These are phyloP conservation scores for Tetrax tetrax DNA, from an alignment of 2,113 vertebrate genomes.

Conservation along the genomic window DNA sequence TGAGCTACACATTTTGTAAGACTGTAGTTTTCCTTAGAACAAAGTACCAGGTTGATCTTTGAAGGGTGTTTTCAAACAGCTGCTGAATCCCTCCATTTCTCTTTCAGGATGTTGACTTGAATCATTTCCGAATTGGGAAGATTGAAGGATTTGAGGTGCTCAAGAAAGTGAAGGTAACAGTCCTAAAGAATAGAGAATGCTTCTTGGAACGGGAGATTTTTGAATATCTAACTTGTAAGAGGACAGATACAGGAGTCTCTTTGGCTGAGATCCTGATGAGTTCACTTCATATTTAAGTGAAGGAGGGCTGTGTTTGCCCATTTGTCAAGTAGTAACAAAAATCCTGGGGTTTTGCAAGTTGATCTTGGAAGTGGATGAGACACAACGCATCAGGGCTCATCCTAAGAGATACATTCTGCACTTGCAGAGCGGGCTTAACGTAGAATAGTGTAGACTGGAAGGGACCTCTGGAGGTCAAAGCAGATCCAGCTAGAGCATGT, in stretches of 20 bases:
- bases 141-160: conserved; percentile 96
- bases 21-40: neutral
- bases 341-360: neutral
- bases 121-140: conserved; percentile 96
- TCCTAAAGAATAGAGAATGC: neutral
- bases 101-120: conserved; percentile 93
- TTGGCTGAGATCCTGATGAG: neutral
- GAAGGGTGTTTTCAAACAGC: neutral
- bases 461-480: neutral
- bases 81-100: neutral
- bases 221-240: neutral
- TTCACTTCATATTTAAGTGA: neutral
- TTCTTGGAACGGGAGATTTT: neutral
- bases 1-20: neutral
- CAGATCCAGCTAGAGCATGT: neutral
- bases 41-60: neutral
- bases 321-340: neutral
- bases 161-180: conserved; percentile 91
- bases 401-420: neutral
- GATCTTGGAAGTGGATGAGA: neutral
- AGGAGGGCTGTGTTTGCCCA: neutral
- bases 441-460: accelerated
- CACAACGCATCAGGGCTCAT: neutral
- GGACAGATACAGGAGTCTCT: neutral
- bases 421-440: neutral